Conservation (phyloP, 37 sponge, comb jelly and placozoan species). For the Cladorhizidae sp. region DNA sequence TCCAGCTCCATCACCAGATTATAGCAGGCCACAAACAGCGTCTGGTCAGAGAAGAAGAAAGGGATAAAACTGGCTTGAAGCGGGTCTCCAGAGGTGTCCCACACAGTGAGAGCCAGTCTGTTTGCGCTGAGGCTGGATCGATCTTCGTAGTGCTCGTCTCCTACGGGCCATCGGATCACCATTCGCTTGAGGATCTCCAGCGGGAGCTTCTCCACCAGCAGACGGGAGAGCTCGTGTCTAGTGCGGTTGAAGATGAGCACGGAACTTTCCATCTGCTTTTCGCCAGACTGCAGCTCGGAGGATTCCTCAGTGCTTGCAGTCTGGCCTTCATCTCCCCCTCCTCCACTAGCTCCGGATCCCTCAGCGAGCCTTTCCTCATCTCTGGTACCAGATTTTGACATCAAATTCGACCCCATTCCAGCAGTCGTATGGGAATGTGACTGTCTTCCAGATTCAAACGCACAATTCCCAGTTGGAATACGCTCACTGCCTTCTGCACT, state of each 20-base stretch:
- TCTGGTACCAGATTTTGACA: no score
- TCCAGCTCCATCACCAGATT: slow-evolving; percentile 30
- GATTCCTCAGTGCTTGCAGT: neutral
- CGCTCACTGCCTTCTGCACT: no score
- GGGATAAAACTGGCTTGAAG: slow-evolving; percentile 57
- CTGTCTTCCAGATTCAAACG: no score
- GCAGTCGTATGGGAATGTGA: no score
- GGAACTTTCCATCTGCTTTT: neutral
- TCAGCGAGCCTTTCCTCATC: no score
- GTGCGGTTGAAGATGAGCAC: slow-evolving; percentile 16
- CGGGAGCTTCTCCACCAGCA: slow-evolving; percentile 57
- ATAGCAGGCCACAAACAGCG: slow-evolving; percentile 41
- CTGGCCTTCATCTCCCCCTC: no score
- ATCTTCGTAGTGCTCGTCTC: slow-evolving; percentile 27
- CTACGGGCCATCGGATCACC: slow-evolving; percentile 65
- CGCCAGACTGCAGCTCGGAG: neutral
- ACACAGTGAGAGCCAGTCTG: slow-evolving; percentile 41
- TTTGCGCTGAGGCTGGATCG: slow-evolving; percentile 16
- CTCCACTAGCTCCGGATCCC: no score
- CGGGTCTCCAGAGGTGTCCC: slow-evolving; percentile 66
- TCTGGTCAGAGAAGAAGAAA: slow-evolving; percentile 66
- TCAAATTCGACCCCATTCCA: no score
- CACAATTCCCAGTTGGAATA: no score
- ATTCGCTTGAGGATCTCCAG: slow-evolving; percentile 57
- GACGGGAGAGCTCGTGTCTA: slow-evolving; percentile 35